Conservation (phyloP, 2,113 vertebrate species). For the Sorex fumeus region DNA sequence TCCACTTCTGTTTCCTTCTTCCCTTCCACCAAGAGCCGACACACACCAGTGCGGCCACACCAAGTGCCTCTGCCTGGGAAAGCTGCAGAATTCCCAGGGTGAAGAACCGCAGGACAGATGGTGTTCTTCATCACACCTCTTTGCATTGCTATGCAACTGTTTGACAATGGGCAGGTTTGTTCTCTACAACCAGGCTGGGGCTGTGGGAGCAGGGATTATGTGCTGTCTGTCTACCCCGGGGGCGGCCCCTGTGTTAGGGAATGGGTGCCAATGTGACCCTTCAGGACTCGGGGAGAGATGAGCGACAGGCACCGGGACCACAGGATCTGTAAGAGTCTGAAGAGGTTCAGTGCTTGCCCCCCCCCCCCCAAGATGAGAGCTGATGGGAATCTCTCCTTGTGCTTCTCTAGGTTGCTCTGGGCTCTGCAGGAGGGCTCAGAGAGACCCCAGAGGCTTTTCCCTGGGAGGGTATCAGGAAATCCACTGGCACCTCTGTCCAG, state of each 20-base stretch:
- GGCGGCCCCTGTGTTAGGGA: not conserved
- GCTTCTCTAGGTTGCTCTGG: not conserved
- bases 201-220: too few species aligned
- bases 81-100: not conserved
- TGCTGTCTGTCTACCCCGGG: not conserved
- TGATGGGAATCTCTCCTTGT: not conserved
- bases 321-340: not conserved
- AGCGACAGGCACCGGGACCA: not conserved
- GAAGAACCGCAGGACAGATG: not conserved
- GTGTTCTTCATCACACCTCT: not conserved
- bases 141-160: not conserved
- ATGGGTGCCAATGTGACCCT: not conserved
- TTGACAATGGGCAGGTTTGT: not conserved
- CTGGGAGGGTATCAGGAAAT: not conserved
- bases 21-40: not conserved
- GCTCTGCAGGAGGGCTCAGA: not conserved
- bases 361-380: not conserved
- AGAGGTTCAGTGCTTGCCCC: not conserved
- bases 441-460: too few species aligned
- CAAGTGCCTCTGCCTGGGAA: not conserved
- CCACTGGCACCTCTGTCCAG: not conserved
- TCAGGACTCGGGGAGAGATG: not conserved
- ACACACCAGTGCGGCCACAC: accelerated
- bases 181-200: not conserved
- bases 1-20: not conserved